phyloP scores from a whole-genome alignment of 2,113 vertebrate species.

The Pollachius pollachius region DNA sequence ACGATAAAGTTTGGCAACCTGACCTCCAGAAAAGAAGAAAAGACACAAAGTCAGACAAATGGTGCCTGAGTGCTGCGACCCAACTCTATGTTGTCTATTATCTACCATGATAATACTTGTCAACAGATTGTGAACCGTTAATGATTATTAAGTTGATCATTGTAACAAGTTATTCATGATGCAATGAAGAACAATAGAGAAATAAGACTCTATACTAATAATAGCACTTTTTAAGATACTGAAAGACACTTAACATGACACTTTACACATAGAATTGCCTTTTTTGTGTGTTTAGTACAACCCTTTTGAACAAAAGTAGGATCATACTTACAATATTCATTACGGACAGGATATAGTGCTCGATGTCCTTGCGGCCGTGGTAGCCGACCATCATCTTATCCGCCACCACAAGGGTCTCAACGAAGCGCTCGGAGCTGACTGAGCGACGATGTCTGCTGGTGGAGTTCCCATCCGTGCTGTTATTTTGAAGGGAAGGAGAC shows the following conservation, averaged over 20 bases:
- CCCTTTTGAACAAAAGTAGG: constrained; percentile 61
- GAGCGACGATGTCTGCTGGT: constrained; percentile 83
- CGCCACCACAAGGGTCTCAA: constrained; percentile 95
- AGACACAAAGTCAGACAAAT: constrained; percentile 99
- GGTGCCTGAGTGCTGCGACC: constrained; percentile 16
- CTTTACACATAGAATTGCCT: not conserved
- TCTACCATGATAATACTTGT: no score
- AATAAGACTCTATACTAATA: no score
- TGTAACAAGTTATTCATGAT: no score
- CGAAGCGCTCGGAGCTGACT: constrained; percentile 91
- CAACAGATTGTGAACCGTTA: no score
- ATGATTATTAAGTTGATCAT: no score
- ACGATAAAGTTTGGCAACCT: constrained; percentile 99
- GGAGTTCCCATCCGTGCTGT: constrained; percentile 41
- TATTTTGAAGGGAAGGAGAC: constrained; percentile 61
- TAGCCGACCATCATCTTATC: constrained; percentile 99
- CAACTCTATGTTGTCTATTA: not conserved
- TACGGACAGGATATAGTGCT: constrained; percentile 97
- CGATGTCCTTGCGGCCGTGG: constrained; percentile 97
- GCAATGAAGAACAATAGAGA: no score
- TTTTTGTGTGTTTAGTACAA: not conserved
- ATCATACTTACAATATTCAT: constrained; percentile 99
- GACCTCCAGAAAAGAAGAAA: constrained; percentile 99
- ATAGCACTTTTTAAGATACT: no score
- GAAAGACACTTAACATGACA: not conserved